Conservation (phyloP, 2,113 vertebrate species). For the Scomber colias region DNA sequence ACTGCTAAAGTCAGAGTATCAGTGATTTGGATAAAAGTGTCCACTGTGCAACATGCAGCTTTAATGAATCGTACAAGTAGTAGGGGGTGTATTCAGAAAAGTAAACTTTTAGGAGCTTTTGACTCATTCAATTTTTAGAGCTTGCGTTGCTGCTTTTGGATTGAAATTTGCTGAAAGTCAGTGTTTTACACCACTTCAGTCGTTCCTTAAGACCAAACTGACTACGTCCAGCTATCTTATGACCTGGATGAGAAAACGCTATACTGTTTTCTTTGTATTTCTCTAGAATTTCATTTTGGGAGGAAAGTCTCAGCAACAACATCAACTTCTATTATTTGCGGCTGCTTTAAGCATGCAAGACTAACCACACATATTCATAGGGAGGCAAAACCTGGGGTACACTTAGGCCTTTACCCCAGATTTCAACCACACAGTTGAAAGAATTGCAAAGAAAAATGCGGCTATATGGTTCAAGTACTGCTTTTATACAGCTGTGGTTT, state of each 20-base stretch:
- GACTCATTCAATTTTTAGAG: too few relatives aligned
- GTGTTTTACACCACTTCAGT: background rate
- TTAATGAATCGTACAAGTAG: background rate
- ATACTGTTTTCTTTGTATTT: background rate
- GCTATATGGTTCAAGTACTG: background rate
- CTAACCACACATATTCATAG: constrained; percentile 21
- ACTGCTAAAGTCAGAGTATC: background rate
- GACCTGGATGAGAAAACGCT: background rate
- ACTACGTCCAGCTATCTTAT: background rate
- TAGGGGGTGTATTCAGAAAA: too few relatives aligned
- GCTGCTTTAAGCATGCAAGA: background rate
- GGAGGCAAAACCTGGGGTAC: constrained; percentile 27
- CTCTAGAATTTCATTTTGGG: background rate
- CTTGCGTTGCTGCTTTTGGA: background rate
- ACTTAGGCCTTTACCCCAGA: constrained; percentile 16
- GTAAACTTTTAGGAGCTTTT: too few relatives aligned
- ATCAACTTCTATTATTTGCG: constrained; percentile 30
- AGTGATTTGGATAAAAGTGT: background rate
- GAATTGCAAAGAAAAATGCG: background rate
- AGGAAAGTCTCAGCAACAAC: constrained; percentile 6
- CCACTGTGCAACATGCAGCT: background rate
- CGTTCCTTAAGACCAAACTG: background rate
- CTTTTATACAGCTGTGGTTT: background rate
- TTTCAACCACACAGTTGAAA: constrained; percentile 35
- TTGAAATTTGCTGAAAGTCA: background rate